Percentiles rank a stretch among this genome's conserved stretches.
Evolutionary conservation across 2,888 invertebrate species (phyloP).

Genomic region (Alitta virens): DNA sequence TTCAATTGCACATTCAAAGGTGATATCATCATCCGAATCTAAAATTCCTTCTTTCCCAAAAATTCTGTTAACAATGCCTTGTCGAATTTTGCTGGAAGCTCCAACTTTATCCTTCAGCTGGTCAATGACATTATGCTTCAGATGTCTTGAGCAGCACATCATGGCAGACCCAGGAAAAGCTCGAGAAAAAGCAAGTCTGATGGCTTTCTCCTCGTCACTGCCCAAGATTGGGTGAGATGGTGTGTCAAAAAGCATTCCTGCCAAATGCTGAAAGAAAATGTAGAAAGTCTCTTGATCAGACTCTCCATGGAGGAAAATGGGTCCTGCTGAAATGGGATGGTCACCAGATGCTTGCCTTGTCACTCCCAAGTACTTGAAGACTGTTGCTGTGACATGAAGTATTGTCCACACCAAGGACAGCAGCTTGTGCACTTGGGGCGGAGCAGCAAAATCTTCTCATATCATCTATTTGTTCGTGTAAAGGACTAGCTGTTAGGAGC

Average conservation of each 20-base stretch:
- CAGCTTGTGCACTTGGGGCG: neutral
- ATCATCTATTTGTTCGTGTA: neutral
- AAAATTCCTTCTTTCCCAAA: neutral
- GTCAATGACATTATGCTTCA: neutral
- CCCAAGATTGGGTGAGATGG: neutral
- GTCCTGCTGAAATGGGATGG: neutral
- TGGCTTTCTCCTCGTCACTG: neutral
- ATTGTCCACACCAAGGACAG: neutral
- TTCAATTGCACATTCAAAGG: neutral
- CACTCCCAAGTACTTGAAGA: neutral
- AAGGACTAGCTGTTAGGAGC: neutral
- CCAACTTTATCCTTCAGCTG: neutral
- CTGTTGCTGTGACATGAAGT: neutral
- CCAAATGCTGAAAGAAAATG: neutral
- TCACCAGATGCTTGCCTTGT: neutral
- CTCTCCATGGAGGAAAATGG: neutral
- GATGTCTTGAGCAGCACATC: neutral
- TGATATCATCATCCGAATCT: neutral
- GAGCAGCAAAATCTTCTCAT: neutral
- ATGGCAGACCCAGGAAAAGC: neutral
- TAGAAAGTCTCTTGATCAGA: neutral
- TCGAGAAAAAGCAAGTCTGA: neutral
- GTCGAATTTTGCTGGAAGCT: neutral
- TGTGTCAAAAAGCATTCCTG: neutral
- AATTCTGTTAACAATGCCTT: neutral